Evolutionary conservation across 2,797 vertebrate genomes (phyloP).

Genomic region (Falco rusticolus): DNA sequence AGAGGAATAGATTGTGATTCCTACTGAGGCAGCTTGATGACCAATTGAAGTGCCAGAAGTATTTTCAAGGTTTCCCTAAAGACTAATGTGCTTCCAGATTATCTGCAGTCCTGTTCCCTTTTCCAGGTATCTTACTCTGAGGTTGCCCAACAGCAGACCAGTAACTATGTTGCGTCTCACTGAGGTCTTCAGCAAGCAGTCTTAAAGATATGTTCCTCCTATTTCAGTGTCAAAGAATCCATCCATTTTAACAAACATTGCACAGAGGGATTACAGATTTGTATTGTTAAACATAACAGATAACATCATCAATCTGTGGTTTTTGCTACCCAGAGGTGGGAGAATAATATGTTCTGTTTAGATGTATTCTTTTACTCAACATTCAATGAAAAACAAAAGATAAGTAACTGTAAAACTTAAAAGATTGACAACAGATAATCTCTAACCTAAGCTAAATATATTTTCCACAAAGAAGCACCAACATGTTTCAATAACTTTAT

Average conservation of each 20-base stretch:
- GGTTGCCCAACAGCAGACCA: background rate
- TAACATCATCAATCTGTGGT: background rate
- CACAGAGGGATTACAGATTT: background rate
- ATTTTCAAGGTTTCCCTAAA: background rate
- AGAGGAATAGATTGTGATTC: background rate
- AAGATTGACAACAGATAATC: background rate
- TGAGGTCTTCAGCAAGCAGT: background rate
- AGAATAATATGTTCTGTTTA: background rate
- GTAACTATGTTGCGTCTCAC: background rate
- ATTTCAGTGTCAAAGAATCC: background rate
- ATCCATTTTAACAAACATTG: background rate
- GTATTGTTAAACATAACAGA: background rate
- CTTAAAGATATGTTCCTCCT: background rate
- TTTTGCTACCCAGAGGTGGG: background rate
- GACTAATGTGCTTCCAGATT: background rate
- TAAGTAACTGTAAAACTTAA: background rate
- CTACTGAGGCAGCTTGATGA: background rate
- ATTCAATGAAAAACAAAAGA: background rate
- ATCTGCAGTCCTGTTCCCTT: background rate
- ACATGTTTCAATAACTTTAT: background rate
- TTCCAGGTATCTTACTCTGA: background rate
- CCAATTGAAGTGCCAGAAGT: background rate
- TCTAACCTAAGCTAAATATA: background rate
- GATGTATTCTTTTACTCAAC: background rate
- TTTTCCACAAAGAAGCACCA: background rate